Percentiles rank a stretch among this genome's conserved stretches.
Conservation (phyloP, 2,888 invertebrate species). For the Gymnosoma rotundatum region DNA sequence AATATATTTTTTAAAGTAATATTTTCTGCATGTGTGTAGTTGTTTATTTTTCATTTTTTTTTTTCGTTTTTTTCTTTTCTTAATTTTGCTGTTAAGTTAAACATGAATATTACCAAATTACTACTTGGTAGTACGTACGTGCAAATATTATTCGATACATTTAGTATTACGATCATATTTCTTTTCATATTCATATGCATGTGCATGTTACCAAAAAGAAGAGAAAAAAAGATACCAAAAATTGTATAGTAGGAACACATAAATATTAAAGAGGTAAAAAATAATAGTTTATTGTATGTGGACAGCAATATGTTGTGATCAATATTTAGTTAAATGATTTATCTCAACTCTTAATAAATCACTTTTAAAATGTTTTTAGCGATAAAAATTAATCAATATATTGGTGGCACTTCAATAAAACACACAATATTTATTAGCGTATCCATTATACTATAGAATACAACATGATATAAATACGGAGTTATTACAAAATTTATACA, state of each 20-base stretch:
- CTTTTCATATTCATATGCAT: conserved; percentile 51
- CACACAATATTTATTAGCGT: conserved; percentile 72
- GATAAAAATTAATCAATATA: conserved; percentile 79
- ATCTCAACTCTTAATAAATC: conserved; percentile 79
- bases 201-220: conserved; percentile 37
- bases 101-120: conserved; percentile 69
- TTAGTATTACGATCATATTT: conserved; percentile 56
- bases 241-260: background rate
- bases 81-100: conserved; percentile 48
- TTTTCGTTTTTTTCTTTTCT: conserved; percentile 16
- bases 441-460: conserved; percentile 60
- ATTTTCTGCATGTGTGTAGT: conserved; percentile 1
- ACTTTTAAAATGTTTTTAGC: conserved; percentile 75
- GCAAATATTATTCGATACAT: conserved; percentile 55
- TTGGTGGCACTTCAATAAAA: conserved; percentile 76
- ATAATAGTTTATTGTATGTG: conserved; percentile 54
- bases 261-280: conserved; percentile 7
- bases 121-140: conserved; percentile 60
- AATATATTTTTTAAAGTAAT: conserved; percentile 44
- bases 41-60: conserved; percentile 25
- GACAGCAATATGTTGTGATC: conserved; percentile 70
- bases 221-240: background rate
- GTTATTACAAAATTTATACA: conserved; percentile 42
- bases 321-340: conserved; percentile 77
- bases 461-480: conserved; percentile 53